Evolutionary conservation across 2,113 vertebrate species (phyloP).

Genomic region (Paramisgurnus dabryanus): DNA sequence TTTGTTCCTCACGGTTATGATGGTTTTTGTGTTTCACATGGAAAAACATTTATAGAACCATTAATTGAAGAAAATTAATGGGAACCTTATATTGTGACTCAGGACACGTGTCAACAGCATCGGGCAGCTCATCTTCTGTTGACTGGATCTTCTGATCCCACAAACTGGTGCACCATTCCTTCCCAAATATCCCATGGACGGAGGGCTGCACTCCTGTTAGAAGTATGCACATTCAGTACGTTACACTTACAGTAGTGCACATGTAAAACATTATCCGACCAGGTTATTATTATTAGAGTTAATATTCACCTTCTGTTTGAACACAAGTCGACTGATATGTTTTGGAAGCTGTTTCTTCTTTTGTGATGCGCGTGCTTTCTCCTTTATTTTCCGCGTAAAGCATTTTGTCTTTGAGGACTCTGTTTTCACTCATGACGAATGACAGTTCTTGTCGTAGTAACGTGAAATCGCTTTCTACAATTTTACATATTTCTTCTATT

Average conservation of each 20-base stretch:
- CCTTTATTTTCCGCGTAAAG: conserved; percentile 58
- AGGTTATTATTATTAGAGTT: too few species aligned
- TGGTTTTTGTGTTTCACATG: neutral
- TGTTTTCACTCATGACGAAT: conserved; percentile 60
- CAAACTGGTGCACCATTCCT: conserved; percentile 72
- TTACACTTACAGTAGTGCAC: neutral
- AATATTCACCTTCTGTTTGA: conserved; percentile 52
- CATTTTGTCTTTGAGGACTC: conserved; percentile 61
- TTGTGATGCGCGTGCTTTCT: conserved; percentile 24
- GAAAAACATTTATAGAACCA: neutral
- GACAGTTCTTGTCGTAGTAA: conserved; percentile 62
- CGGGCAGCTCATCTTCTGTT: conserved; percentile 30
- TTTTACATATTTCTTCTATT: conserved; percentile 62
- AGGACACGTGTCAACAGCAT: conserved; percentile 27
- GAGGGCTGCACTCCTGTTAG: conserved; percentile 56
- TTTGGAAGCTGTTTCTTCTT: conserved; percentile 24
- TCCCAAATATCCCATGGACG: conserved; percentile 72
- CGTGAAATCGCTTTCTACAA: conserved; percentile 67
- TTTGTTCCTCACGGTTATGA: too few species aligned
- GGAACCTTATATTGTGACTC: conserved; percentile 36
- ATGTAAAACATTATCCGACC: too few species aligned
- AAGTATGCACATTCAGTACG: neutral
- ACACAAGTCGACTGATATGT: conserved; percentile 60
- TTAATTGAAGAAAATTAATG: neutral
- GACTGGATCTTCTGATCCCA: conserved; percentile 65